These are phyloP conservation scores for Todiramphus saurophagus DNA, from an alignment of 2,113 vertebrate species.

Conservation along the genomic window DNA sequence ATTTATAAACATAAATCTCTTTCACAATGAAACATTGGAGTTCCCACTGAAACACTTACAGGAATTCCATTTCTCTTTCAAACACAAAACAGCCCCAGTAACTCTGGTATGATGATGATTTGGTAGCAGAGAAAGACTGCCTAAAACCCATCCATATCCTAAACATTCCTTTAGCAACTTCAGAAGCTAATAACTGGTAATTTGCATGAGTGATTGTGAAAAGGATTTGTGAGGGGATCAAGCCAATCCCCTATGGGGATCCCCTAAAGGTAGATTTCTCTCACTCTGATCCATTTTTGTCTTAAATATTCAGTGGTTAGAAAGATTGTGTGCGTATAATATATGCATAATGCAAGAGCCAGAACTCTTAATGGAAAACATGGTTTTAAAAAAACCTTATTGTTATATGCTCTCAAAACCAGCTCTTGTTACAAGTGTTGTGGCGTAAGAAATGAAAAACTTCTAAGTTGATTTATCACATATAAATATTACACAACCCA, in stretches of 20 bases:
- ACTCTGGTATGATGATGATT: not conserved
- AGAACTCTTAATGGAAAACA: not conserved
- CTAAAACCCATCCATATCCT: not conserved
- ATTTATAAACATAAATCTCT: conserved; percentile 26
- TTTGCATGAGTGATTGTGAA: not conserved
- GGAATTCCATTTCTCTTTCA: not conserved
- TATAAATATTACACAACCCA: not conserved
- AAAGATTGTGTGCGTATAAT: not conserved
- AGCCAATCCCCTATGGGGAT: not conserved
- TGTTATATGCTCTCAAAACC: too few relatives aligned
- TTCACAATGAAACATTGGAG: not conserved
- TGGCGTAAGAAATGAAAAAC: not conserved
- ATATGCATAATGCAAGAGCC: not conserved
- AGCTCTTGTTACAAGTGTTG: not conserved
- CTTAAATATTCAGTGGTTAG: not conserved
- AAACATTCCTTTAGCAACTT: not conserved
- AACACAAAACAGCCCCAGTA: not conserved
- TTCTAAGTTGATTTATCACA: not conserved
- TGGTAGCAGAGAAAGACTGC: not conserved
- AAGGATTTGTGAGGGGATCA: not conserved
- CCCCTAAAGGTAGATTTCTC: not conserved
- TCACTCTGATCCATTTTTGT: not conserved
- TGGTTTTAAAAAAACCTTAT: not conserved
- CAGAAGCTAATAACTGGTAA: not conserved
- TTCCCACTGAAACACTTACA: not conserved